phyloP scores from a whole-genome alignment of 2,888 invertebrate genomes.

The Apodemia zela region DNA sequence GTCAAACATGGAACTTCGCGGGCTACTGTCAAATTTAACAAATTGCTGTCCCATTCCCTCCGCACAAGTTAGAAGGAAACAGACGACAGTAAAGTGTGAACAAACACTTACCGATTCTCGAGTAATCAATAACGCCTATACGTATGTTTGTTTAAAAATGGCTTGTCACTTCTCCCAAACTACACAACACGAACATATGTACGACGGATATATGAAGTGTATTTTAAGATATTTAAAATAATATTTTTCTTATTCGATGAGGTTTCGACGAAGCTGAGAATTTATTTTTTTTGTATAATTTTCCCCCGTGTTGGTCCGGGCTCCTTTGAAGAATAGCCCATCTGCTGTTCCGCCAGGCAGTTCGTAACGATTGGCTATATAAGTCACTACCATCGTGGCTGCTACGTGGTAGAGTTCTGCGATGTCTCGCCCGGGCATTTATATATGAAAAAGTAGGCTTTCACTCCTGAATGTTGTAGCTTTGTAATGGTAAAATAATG shows the following conservation, averaged over 20 bases:
- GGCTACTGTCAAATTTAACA: slow-evolving; percentile 67
- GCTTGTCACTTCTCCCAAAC: not conserved
- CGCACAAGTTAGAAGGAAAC: slow-evolving; percentile 29
- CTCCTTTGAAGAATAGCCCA: no score
- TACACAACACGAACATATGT: not conserved
- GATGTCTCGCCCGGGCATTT: no score
- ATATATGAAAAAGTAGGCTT: not conserved
- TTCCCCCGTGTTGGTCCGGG: no score
- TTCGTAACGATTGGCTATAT: no score
- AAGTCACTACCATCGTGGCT: no score
- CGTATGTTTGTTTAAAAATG: slow-evolving; percentile 25
- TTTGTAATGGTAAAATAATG: no score
- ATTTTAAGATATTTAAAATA: not conserved
- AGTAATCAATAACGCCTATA: slow-evolving; percentile 28
- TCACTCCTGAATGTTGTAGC: no score
- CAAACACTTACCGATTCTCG: slow-evolving; percentile 44
- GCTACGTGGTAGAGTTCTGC: no score
- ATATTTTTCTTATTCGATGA: no score
- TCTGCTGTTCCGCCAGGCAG: no score
- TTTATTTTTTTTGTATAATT: not conserved
- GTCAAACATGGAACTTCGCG: slow-evolving; percentile 51
- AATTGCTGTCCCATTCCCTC: slow-evolving; percentile 39
- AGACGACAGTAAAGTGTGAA: slow-evolving; percentile 49
- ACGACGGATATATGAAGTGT: no score
- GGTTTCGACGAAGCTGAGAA: not conserved